These are phyloP conservation scores for Prorops nasuta DNA, from an alignment of 1,140 invertebrate species.

Conservation along the genomic window DNA sequence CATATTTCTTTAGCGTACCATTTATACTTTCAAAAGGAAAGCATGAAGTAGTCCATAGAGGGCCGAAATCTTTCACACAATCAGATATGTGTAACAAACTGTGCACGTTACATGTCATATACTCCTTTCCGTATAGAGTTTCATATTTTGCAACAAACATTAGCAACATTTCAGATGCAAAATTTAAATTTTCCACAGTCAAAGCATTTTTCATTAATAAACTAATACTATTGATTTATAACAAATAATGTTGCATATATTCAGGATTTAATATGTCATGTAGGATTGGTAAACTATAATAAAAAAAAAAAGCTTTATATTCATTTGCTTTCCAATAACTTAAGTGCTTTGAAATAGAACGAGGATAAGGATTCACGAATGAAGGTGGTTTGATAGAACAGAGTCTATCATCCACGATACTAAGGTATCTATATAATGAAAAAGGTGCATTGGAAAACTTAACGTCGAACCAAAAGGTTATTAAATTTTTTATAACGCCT, in stretches of 20 bases:
- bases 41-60: slow-evolving; percentile 4
- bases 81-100: slow-evolving; percentile 4
- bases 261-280: neutral
- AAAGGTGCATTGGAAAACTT: neutral
- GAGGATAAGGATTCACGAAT: neutral
- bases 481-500: neutral
- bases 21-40: slow-evolving; percentile 18
- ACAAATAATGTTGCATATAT: slow-evolving; percentile 11
- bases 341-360: neutral
- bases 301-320: neutral
- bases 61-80: slow-evolving; percentile 1
- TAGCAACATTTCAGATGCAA: neutral
- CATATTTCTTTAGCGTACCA: slow-evolving; percentile 7
- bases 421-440: neutral
- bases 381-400: neutral
- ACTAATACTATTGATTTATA: slow-evolving; percentile 1
- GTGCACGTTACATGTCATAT: neutral
- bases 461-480: neutral
- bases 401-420: neutral
- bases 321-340: neutral
- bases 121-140: neutral
- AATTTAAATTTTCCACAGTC: neutral
- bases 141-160: neutral
- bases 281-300: neutral
- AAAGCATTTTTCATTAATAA: neutral